A percentile compares a stretch with the other conserved stretches of the same genome.
phyloP scores from a whole-genome alignment of 2,113 vertebrate genomes.

The Melanostigma gelatinosum region DNA sequence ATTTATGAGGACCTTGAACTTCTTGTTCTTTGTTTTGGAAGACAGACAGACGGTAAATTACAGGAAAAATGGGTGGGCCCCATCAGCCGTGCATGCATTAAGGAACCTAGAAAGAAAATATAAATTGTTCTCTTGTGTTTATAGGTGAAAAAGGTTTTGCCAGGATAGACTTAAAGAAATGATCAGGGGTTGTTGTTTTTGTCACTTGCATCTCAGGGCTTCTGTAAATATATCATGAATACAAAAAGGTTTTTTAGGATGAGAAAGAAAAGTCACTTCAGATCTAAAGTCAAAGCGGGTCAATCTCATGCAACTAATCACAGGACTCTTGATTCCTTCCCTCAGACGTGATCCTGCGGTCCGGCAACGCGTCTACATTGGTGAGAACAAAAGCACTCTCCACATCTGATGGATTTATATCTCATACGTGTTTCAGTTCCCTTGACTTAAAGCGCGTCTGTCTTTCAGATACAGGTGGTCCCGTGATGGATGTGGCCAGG shows the following conservation, averaged over 20 bases:
- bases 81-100: background rate
- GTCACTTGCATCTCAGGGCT: background rate
- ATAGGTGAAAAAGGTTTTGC: no score
- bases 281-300: background rate
- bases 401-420: background rate
- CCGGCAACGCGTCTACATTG: constrained; percentile 12
- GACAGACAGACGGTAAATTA: background rate
- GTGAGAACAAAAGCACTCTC: constrained; percentile 43
- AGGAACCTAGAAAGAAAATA: no score
- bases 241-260: background rate
- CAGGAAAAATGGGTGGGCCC: background rate
- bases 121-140: no score
- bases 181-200: background rate
- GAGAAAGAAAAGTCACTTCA: background rate
- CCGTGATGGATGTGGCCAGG: background rate
- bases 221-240: background rate
- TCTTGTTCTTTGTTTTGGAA: background rate
- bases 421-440: constrained; percentile 8
- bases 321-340: background rate
- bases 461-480: constrained; percentile 44
- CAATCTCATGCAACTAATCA: constrained; percentile 1
- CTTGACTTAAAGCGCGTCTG: background rate
- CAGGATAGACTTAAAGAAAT: no score
- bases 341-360: constrained; percentile 2
- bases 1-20: background rate